Evolutionary conservation across 2,797 vertebrate species (phyloP), one percentile per base, ranked within the genome.

Genomic region (Amphiprion clarkii): DNA sequence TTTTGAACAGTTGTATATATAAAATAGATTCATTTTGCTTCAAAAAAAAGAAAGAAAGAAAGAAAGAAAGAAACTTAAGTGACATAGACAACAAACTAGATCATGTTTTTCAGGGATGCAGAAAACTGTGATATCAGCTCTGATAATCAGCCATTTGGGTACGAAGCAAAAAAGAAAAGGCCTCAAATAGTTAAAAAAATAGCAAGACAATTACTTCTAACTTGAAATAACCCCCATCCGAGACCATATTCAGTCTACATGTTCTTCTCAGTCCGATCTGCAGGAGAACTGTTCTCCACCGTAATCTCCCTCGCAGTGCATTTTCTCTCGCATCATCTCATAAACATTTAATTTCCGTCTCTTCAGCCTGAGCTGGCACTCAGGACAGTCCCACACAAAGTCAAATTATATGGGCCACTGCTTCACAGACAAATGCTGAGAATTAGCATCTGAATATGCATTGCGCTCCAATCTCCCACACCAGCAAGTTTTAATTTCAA

Each of bases 371-470:
- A 81, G 78, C 82, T 59, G 68, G 82, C 74, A 71, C 72, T 86
- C 61, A 82, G 87, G 87, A 91, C 87, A 82, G 75, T 85, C 81
- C 61, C 81, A 85, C 80, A 87, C 87, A 90, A 88, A 93, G 91
- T 94, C 89, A 91, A 90, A 93, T 93, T 84, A 92, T 85, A 92
- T 87, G 89, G 88, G 73, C 92, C 85, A 85, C 74, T 90, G 88
- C 86, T 84, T 74, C 76, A 70, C 80, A 92, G 90, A 93, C 90
- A 93, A 93, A 92, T 82, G 87, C 72, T 29, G 59, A 54, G 77
- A 90, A 94, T 94, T 93, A 93, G 86, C 89, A 94, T 94, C 82
- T 92, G 90, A 94, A 94, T 89, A 91, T 92, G 92, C 86, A 90
- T 93, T 90, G 90, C 89, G 82, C 71, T 79, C 85, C 88, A 89